phyloP scores from a whole-genome alignment of 2,113 vertebrate species.

The Amblyopsis rosae region DNA sequence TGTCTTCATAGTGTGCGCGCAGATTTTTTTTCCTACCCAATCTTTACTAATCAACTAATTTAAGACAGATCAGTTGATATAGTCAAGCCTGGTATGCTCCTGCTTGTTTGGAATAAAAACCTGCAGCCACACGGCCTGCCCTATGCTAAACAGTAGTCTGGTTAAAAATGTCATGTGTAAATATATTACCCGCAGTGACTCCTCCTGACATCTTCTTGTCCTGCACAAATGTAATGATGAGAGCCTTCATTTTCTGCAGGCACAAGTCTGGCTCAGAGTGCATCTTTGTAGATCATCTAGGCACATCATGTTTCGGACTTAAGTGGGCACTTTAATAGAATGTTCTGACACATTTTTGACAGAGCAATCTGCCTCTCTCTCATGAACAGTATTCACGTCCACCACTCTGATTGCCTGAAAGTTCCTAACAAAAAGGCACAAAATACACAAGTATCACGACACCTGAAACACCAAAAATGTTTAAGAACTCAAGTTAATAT shows the following conservation, averaged over 20 bases:
- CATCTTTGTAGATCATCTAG: constrained; percentile 25
- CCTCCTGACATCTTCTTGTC: constrained; percentile 28
- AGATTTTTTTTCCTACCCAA: too few relatives aligned
- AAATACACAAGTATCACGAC: too few relatives aligned
- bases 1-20: neutral
- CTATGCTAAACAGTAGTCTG: neutral
- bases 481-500: neutral
- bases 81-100: too few relatives aligned
- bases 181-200: constrained; percentile 26
- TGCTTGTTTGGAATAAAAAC: too few relatives aligned
- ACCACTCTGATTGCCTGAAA: constrained; percentile 28
- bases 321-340: constrained; percentile 30
- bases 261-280: constrained; percentile 18
- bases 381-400: constrained; percentile 26
- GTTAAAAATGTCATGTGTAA: constrained; percentile 1
- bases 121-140: too few relatives aligned
- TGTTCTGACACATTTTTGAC: constrained; percentile 27
- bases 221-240: constrained; percentile 33
- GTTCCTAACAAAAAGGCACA: constrained; percentile 10
- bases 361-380: constrained; percentile 20
- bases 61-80: too few relatives aligned
- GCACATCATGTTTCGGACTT: constrained; percentile 34
- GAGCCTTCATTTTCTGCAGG: constrained; percentile 23
- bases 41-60: too few relatives aligned
- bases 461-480: neutral